Percentiles rank a stretch among this genome's conserved stretches.
These are phyloP conservation scores for Anarsia innoxiella DNA, from an alignment of 2,888 invertebrate species.

Conservation along the genomic window DNA sequence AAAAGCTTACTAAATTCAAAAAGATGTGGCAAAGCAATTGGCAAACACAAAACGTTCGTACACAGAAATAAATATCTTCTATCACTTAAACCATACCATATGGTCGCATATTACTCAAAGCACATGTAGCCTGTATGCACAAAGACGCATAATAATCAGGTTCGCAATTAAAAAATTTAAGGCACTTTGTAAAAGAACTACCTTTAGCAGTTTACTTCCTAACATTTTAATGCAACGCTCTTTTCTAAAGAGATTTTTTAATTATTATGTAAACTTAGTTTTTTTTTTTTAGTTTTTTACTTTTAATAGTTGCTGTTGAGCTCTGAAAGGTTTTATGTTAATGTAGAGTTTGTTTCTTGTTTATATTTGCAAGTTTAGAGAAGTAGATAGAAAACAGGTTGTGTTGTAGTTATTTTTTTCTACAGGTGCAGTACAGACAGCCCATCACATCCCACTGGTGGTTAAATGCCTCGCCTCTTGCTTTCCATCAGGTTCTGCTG, in stretches of 20 bases:
- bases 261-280: slow-evolving; percentile 15
- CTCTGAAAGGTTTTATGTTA: slow-evolving; percentile 2
- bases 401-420: too few species aligned
- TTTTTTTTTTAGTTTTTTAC: slow-evolving; percentile 17
- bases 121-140: slow-evolving; percentile 62
- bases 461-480: too few species aligned
- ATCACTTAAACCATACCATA: slow-evolving; percentile 18
- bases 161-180: slow-evolving; percentile 73
- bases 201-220: slow-evolving; percentile 39
- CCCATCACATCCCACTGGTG: too few species aligned
- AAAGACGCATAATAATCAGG: slow-evolving; percentile 68
- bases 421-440: too few species aligned
- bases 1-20: too few species aligned
- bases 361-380: too few species aligned
- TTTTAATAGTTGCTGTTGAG: not conserved
- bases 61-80: too few species aligned
- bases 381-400: too few species aligned
- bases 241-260: slow-evolving; percentile 18
- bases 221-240: slow-evolving; percentile 30
- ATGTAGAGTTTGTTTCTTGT: too few species aligned
- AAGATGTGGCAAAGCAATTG: too few species aligned
- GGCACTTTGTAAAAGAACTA: slow-evolving; percentile 67
- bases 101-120: slow-evolving; percentile 43
- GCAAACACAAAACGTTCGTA: too few species aligned
- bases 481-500: too few species aligned